Evolutionary conservation across 2,113 vertebrate genomes (phyloP), one percentile per base, ranked within the genome.

Genomic region (Chloebia gouldiae): DNA sequence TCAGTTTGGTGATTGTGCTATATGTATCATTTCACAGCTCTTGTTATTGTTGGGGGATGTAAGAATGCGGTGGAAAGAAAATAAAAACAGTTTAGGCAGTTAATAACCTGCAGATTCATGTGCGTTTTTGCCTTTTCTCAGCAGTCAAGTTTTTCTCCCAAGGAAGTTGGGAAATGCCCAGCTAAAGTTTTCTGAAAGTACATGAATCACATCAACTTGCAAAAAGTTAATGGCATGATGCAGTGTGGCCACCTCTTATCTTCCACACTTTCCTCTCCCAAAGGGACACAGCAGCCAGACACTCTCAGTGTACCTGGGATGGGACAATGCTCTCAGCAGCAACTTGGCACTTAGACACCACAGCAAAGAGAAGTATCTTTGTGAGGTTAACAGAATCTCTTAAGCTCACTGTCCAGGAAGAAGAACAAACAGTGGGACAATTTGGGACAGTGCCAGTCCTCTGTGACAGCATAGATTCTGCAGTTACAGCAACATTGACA

Each of bases 251-350:
- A 24, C 13, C 15, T 73, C 19, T 54, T 16, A 42, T 21, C 13
- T 68, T 22, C n/a, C 30, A 35, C 21, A 35, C 4, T 7, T 65
- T 14, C 18, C 6, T 69, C 19, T 51, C 65, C 53, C 5, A 0
- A 2, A 37, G 13, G 28, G 19, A 1, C 27, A 37, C 10, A 1
- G 1, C 25, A 63, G 17, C 3, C 72, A 93, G 47, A 15, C 0
- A 1, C 19, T 57, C 15, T 35, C 2, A 1, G 15, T 28, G 15
- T 27, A 25, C 39, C 16, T 5, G 4, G 18, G 19, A 28, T 30
- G 7, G 14, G 7, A 47, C 39, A 71, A 19, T 19, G 19, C 9
- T 44, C 50, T 61, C 37, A 61, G 40, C 3, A 1, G 19, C 15
- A 80, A 15, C 42, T 37, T 88, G 70, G 15, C 47, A 27, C 12